Conservation (phyloP, 2,113 vertebrate species). For the Megatriorchis doriae region DNA sequence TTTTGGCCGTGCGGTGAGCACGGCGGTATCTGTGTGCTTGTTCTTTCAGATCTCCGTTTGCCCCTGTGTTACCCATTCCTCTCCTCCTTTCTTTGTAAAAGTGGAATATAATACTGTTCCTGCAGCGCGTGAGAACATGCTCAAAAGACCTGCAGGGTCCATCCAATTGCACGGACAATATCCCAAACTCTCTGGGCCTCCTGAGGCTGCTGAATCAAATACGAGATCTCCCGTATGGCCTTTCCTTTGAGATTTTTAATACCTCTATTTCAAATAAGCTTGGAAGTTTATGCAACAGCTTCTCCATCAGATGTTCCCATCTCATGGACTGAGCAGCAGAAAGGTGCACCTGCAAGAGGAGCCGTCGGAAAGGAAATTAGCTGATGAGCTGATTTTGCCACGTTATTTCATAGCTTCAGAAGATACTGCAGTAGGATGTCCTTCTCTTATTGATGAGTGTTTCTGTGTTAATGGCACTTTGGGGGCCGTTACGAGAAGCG, state of each 20-base stretch:
- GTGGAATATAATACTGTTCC: not conserved
- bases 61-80: not conserved
- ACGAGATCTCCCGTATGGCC: not conserved
- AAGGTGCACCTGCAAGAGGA: not conserved
- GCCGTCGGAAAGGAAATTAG: rapidly evolving
- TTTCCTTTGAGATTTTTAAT: not conserved
- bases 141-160: not conserved
- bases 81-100: not conserved
- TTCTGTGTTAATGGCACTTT: not conserved
- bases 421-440: not conserved
- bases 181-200: not conserved
- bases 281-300: not conserved
- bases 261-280: not conserved
- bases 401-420: not conserved
- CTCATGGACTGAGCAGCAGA: not conserved
- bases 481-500: not conserved
- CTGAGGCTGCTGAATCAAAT: not conserved
- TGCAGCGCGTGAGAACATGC: rapidly evolving
- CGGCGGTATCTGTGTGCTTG: not conserved
- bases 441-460: not conserved
- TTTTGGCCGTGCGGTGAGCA: not conserved
- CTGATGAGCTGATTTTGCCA: not conserved
- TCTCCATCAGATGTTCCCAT: not conserved
- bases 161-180: not conserved
- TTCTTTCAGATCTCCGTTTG: not conserved